Evolutionary conservation across 2,113 vertebrate species (phyloP).

Genomic region (Cyphomyrus plagiostoma): DNA sequence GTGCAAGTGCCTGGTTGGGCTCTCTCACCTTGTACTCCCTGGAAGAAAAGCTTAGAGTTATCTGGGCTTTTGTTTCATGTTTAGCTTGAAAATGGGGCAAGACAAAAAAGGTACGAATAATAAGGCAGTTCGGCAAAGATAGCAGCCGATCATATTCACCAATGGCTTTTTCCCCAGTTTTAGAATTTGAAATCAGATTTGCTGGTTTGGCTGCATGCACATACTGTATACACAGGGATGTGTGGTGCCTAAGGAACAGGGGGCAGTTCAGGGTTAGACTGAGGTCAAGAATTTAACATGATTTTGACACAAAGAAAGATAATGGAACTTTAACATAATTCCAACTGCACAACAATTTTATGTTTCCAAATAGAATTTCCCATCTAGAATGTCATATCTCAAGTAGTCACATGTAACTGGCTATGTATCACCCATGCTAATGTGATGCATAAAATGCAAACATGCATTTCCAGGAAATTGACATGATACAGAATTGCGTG

Average conservation of each 20-base stretch:
- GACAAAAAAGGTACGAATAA: not conserved
- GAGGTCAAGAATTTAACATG: not conserved
- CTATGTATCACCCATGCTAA: not conserved
- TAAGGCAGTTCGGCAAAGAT: not conserved
- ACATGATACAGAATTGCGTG: not conserved
- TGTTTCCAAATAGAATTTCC: not conserved
- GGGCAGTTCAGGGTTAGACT: not conserved
- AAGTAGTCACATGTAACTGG: not conserved
- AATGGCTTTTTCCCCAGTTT: not conserved
- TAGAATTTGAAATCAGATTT: not conserved
- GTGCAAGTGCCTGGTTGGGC: not conserved
- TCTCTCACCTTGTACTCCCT: not conserved
- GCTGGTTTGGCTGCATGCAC: not conserved
- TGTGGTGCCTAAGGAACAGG: no score
- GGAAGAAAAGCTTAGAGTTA: not conserved
- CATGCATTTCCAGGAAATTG: not conserved
- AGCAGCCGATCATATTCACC: not conserved
- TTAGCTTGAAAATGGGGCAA: not conserved
- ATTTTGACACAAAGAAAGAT: not conserved
- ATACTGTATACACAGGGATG: not conserved
- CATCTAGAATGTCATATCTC: not conserved
- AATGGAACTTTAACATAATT: not conserved
- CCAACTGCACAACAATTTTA: not conserved
- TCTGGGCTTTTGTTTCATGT: not conserved
- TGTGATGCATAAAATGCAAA: not conserved